phyloP scores from a whole-genome alignment of 2,888 invertebrate species.

The Lycaena phlaeas region DNA sequence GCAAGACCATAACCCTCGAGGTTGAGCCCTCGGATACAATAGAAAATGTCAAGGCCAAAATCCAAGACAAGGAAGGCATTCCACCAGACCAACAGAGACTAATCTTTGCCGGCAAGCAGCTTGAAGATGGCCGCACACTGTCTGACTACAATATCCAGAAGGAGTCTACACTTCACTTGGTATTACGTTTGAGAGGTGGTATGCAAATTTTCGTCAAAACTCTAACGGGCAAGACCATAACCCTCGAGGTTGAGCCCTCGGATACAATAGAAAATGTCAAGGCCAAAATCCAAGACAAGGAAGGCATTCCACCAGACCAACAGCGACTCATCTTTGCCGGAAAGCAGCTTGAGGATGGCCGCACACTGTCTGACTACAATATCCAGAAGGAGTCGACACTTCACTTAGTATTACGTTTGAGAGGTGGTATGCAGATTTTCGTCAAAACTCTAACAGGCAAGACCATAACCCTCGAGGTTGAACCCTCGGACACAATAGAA shows the following conservation, averaged over 20 bases:
- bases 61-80: conserved; percentile 52
- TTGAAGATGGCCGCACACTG: conserved; percentile 38
- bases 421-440: conserved; percentile 27
- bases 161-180: conserved; percentile 35
- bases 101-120: conserved; percentile 44
- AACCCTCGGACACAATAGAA: conserved; percentile 23
- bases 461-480: conserved; percentile 69
- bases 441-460: conserved; percentile 57
- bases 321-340: conserved; percentile 30
- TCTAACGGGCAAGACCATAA: conserved; percentile 32
- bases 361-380: conserved; percentile 33
- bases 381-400: conserved; percentile 37
- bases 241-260: conserved; percentile 31
- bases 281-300: conserved; percentile 18
- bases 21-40: conserved; percentile 48
- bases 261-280: conserved; percentile 29
- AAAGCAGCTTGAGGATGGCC: conserved; percentile 55
- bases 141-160: conserved; percentile 39
- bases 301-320: conserved; percentile 31
- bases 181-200: conserved; percentile 33
- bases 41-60: conserved; percentile 50
- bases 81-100: conserved; percentile 49
- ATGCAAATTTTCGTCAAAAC: conserved; percentile 39
- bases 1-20: conserved; percentile 44
- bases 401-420: conserved; percentile 28